Percentiles rank a stretch among this genome's conserved stretches.
Conservation (phyloP, 1,140 invertebrate genomes). For the Drosophila lacteicornis region DNA sequence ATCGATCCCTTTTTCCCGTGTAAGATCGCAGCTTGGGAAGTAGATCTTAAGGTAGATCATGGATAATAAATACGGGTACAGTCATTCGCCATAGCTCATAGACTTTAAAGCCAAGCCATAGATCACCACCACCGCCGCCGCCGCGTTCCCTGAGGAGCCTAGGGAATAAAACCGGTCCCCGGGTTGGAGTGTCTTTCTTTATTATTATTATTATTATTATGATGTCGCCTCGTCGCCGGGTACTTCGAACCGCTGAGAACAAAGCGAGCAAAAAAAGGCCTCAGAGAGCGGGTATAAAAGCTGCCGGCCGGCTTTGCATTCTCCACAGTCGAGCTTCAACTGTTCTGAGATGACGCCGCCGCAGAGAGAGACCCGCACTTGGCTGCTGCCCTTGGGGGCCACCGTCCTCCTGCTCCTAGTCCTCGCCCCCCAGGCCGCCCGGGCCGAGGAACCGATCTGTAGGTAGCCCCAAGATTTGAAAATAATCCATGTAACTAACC, state of each 20-base stretch:
- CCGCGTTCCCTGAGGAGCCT: slow-evolving; percentile 1
- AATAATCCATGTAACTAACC: no score
- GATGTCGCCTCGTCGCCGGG: not conserved
- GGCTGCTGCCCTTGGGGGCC: slow-evolving; percentile 39
- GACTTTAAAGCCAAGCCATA: not conserved
- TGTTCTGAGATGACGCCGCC: slow-evolving; percentile 36
- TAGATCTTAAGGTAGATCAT: slow-evolving; percentile 36
- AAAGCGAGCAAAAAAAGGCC: slow-evolving; percentile 29
- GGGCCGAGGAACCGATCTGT: slow-evolving; percentile 70
- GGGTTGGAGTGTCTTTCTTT: slow-evolving; percentile 13
- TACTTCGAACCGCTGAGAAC: slow-evolving; percentile 2
- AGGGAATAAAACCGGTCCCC: slow-evolving; percentile 16
- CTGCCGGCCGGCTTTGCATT: slow-evolving; percentile 53
- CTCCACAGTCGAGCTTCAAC: slow-evolving; percentile 65
- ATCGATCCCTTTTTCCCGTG: not conserved
- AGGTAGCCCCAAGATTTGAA: slow-evolving; percentile 55
- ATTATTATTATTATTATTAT: slow-evolving; percentile 17
- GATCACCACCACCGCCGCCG: not conserved
- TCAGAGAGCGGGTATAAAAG: slow-evolving; percentile 57
- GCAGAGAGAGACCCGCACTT: slow-evolving; percentile 8
- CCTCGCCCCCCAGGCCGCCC: not conserved
- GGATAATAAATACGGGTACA: not conserved
- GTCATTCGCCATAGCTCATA: slow-evolving; percentile 4
- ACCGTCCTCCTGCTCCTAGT: slow-evolving; percentile 8
- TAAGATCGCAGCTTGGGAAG: no score